phyloP scores from a whole-genome alignment of 1,140 invertebrate genomes.

The Aricia agestis region DNA sequence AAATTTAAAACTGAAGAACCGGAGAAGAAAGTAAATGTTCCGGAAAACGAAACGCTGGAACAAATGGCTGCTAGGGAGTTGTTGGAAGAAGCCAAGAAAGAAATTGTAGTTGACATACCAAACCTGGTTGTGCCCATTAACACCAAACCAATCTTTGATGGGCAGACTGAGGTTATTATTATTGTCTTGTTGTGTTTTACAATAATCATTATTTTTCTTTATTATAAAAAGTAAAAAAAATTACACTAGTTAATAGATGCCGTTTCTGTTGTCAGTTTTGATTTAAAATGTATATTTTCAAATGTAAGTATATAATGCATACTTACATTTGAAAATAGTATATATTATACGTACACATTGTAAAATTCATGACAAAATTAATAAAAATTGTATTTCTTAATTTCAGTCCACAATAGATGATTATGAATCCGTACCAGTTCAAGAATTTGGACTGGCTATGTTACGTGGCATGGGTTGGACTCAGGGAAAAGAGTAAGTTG shows the following conservation, averaged over 20 bases:
- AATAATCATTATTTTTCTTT: too few relatives aligned
- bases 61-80: slow-evolving; percentile 77
- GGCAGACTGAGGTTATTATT: slow-evolving; percentile 76
- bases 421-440: slow-evolving; percentile 93
- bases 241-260: too few relatives aligned
- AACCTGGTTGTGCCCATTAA: slow-evolving; percentile 75
- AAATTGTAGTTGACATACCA: slow-evolving; percentile 46
- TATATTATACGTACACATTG: too few relatives aligned
- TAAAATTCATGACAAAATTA: too few relatives aligned
- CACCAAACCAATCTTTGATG: slow-evolving; percentile 72
- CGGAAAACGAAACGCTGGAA: slow-evolving; percentile 68
- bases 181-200: too few relatives aligned
- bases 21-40: slow-evolving; percentile 26
- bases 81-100: slow-evolving; percentile 70
- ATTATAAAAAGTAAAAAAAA: too few relatives aligned
- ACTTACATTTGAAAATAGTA: too few relatives aligned
- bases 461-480: slow-evolving; percentile 97
- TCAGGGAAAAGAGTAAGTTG: slow-evolving; percentile 78
- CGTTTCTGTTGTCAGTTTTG: too few relatives aligned
- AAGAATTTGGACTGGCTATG: slow-evolving; percentile 93
- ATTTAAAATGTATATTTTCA: too few relatives aligned
- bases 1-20: slow-evolving; percentile 34
- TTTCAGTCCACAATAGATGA: slow-evolving; percentile 87
- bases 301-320: too few relatives aligned
- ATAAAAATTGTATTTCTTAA: too few relatives aligned